A percentile compares a stretch with the other conserved stretches of the same genome.
phyloP scores from a whole-genome alignment of 2,113 vertebrate genomes.

The Urocynchramus pylzowi region DNA sequence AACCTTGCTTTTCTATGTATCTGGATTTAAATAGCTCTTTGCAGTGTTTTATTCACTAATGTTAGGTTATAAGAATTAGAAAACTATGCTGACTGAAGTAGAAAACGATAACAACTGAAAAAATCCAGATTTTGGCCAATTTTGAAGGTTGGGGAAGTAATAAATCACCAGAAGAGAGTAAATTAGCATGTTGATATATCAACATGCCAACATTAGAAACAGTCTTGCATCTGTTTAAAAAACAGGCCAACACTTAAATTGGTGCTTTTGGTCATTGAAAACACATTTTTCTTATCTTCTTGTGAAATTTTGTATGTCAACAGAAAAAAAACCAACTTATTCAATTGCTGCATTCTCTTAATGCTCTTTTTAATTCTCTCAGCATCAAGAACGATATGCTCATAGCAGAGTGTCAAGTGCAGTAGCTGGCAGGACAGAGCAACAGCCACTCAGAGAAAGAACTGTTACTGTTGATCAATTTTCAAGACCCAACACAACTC shows the following conservation, averaged over 20 bases:
- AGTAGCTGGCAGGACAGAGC: conserved; percentile 46
- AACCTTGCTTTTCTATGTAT: neutral
- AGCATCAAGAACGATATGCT: conserved; percentile 64
- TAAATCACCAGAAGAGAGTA: neutral
- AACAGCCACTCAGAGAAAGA: conserved; percentile 68
- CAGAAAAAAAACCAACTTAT: neutral
- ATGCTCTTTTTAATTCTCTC: neutral
- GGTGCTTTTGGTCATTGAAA: neutral
- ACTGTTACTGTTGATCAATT: conserved; percentile 50
- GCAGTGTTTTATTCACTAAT: neutral
- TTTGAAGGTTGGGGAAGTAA: neutral
- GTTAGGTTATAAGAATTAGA: neutral
- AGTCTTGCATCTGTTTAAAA: neutral
- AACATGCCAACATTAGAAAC: neutral
- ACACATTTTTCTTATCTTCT: neutral
- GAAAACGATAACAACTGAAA: neutral
- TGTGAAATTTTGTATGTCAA: neutral
- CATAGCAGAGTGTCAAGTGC: conserved; percentile 70
- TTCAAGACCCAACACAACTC: conserved; percentile 80
- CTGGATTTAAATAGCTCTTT: neutral
- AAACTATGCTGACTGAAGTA: neutral
- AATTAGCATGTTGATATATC: neutral
- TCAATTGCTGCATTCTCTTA: neutral
- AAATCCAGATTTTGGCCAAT: neutral
- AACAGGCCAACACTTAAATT: neutral